Percentiles rank a stretch among this genome's conserved stretches.
These are phyloP conservation scores for Oryzaephilus surinamensis DNA, from an alignment of 1,140 invertebrate species.

Conservation along the genomic window DNA sequence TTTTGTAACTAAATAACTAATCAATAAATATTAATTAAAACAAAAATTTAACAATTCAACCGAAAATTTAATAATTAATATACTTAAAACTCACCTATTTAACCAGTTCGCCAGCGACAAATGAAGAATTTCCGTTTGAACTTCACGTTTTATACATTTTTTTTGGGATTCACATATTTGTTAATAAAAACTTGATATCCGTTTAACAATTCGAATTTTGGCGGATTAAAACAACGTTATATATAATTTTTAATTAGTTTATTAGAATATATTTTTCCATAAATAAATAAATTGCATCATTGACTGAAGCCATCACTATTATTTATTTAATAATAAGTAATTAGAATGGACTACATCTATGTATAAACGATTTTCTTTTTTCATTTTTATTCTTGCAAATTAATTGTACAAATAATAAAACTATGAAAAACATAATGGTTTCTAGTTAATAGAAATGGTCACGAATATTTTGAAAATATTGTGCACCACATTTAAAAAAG, in stretches of 20 bases:
- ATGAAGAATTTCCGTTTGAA: too few relatives aligned
- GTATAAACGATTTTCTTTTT: background rate
- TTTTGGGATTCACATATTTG: too few relatives aligned
- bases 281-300: slow-evolving; percentile 33
- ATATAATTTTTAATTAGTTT: slow-evolving; percentile 23
- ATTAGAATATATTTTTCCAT: slow-evolving; percentile 34
- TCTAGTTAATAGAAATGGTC: slow-evolving; percentile 1
- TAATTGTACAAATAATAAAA: background rate
- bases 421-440: slow-evolving; percentile 1
- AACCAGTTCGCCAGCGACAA: too few relatives aligned
- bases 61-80: too few relatives aligned
- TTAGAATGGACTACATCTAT: slow-evolving; percentile 1
- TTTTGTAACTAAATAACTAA: too few relatives aligned
- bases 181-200: too few relatives aligned
- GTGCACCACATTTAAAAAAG: slow-evolving; percentile 4
- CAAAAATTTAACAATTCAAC: too few relatives aligned
- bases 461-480: background rate
- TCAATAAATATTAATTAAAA: too few relatives aligned
- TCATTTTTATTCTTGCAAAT: background rate
- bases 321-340: slow-evolving; percentile 19
- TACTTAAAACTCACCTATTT: too few relatives aligned
- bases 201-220: too few relatives aligned
- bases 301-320: slow-evolving; percentile 29
- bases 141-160: too few relatives aligned
- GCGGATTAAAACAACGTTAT: background rate